Conservation (phyloP, 2,888 invertebrate genomes). For the Ophion obscuratus region DNA sequence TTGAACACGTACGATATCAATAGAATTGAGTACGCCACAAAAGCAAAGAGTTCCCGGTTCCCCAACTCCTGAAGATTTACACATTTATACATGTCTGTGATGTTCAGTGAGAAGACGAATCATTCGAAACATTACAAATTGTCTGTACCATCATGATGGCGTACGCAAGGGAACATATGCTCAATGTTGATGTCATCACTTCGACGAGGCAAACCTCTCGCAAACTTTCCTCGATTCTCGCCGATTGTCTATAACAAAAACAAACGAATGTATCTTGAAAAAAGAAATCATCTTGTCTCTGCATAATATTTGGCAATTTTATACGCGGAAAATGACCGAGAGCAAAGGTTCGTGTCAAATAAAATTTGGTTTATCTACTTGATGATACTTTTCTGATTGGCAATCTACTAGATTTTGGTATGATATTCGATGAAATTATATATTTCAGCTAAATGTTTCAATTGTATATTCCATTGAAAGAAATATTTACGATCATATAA, state of each 20-base stretch:
- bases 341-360: too few species aligned
- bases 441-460: too few species aligned
- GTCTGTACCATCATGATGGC: constrained; percentile 43
- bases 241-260: constrained; percentile 9
- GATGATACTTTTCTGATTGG: too few species aligned
- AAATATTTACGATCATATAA: too few species aligned
- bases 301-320: not conserved
- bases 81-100: not conserved
- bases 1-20: constrained; percentile 42
- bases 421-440: too few species aligned
- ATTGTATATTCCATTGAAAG: too few species aligned
- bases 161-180: constrained; percentile 59
- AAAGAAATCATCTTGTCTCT: not conserved
- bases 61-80: constrained; percentile 41
- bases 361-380: too few species aligned
- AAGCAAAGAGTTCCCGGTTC: constrained; percentile 27
- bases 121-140: not conserved
- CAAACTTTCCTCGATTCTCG: constrained; percentile 41
- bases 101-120: not conserved
- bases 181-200: constrained; percentile 46
- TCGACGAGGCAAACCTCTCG: constrained; percentile 55
- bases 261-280: not conserved
- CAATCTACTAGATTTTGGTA: too few species aligned
- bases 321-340: not conserved
- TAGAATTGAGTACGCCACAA: constrained; percentile 41